These are phyloP conservation scores for Torymus auratus DNA, from an alignment of 2,888 invertebrate genomes.

Conservation along the genomic window DNA sequence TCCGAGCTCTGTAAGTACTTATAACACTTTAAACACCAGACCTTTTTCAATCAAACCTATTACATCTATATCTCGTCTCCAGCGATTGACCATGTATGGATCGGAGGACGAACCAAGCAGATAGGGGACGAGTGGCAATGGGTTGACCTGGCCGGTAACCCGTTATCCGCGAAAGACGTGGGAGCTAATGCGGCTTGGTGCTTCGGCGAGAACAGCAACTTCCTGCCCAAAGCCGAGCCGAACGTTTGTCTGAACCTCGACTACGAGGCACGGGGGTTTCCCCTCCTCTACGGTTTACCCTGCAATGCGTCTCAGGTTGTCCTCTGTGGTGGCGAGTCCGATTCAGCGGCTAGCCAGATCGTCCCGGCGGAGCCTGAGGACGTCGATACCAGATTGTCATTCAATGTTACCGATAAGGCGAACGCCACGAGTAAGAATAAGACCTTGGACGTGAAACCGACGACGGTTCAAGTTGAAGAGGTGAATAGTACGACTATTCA, in stretches of 20 bases:
- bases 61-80: neutral
- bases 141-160: constrained; percentile 58
- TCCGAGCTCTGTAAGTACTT: no score
- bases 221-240: constrained; percentile 55
- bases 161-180: constrained; percentile 46
- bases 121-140: constrained; percentile 59
- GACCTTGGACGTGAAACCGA: no score
- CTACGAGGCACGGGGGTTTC: constrained; percentile 59
- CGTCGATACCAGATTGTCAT: no score
- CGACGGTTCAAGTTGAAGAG: no score
- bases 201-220: constrained; percentile 53
- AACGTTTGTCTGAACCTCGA: constrained; percentile 62
- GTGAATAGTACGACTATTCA: no score
- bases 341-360: no score
- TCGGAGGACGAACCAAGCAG: constrained; percentile 59
- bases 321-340: neutral
- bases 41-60: no score
- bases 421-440: no score
- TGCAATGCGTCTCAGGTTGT: constrained; percentile 51
- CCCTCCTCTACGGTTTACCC: constrained; percentile 61
- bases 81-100: constrained; percentile 62
- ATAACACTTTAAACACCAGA: no score
- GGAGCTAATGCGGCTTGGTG: constrained; percentile 59
- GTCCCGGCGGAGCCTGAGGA: no score
- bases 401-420: no score